phyloP scores from a whole-genome alignment of 2,797 vertebrate genomes.

The Halcyon smyrnensis region DNA sequence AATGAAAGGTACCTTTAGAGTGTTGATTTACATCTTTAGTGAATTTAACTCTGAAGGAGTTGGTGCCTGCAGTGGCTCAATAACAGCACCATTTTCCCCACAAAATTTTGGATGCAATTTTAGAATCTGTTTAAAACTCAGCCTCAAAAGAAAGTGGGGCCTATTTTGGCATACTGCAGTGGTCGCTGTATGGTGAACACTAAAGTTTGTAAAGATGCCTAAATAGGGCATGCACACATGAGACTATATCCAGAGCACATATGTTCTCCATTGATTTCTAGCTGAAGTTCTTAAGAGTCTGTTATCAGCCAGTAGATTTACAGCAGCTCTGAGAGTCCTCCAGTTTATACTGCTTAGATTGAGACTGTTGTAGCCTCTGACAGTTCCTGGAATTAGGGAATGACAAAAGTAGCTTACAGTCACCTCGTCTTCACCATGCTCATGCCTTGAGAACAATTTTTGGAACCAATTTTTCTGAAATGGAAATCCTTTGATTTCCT shows the following conservation, averaged over 20 bases:
- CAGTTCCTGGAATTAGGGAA: not conserved
- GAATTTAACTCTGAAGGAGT: not conserved
- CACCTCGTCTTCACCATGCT: not conserved
- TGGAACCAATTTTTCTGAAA: not conserved
- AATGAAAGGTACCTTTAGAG: not conserved
- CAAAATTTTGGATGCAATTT: not conserved
- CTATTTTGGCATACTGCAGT: not conserved
- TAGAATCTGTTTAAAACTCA: not conserved
- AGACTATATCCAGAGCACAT: not conserved
- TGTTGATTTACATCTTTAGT: not conserved
- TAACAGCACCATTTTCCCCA: not conserved
- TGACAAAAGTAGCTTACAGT: not conserved
- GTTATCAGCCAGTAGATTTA: not conserved
- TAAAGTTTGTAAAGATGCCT: not conserved
- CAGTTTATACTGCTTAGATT: not conserved
- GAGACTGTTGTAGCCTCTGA: not conserved
- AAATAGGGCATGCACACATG: not conserved
- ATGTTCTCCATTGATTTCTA: not conserved
- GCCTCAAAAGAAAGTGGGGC: not conserved
- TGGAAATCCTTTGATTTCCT: constrained; percentile 35
- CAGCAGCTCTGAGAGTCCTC: not conserved
- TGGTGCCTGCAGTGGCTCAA: not conserved
- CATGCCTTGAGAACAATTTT: not conserved
- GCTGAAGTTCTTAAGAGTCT: not conserved
- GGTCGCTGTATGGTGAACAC: not conserved